These are phyloP conservation scores for Furcula furcula DNA, from an alignment of 2,888 invertebrate genomes.

Conservation along the genomic window DNA sequence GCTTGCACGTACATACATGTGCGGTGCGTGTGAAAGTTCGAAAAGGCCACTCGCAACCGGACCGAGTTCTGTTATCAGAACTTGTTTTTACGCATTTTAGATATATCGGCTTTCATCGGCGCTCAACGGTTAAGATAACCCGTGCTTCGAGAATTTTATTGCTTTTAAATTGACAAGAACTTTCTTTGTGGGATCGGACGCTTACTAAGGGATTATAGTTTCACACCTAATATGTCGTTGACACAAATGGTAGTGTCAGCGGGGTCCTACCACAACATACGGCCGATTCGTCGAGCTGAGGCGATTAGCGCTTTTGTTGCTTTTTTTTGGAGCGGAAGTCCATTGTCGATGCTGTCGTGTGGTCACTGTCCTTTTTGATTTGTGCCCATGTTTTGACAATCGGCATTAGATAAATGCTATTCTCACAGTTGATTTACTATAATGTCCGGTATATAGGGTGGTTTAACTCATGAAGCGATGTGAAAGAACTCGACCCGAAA, in stretches of 20 bases:
- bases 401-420: constrained; percentile 48
- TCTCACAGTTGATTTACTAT: constrained; percentile 39
- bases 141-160: constrained; percentile 42
- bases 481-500: constrained; percentile 18
- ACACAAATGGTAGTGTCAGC: constrained; percentile 38
- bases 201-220: constrained; percentile 46
- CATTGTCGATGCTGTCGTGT: constrained; percentile 54
- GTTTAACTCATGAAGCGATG: constrained; percentile 21
- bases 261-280: constrained; percentile 48
- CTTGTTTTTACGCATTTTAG: constrained; percentile 62
- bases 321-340: constrained; percentile 60
- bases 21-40: constrained; percentile 73
- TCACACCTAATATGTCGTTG: constrained; percentile 50
- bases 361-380: constrained; percentile 60
- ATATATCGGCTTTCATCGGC: constrained; percentile 65
- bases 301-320: constrained; percentile 51
- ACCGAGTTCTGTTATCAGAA: constrained; percentile 55
- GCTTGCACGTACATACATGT: constrained; percentile 40
- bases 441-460: constrained; percentile 33
- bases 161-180: constrained; percentile 53
- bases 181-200: constrained; percentile 42
- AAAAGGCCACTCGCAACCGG: constrained; percentile 52
- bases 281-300: constrained; percentile 31
- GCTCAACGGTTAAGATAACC: constrained; percentile 50
- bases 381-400: constrained; percentile 65